Base-by-base conservation (phyloP, 1,140 invertebrate genomes). In the Rhyzopertha dominica region DNA sequence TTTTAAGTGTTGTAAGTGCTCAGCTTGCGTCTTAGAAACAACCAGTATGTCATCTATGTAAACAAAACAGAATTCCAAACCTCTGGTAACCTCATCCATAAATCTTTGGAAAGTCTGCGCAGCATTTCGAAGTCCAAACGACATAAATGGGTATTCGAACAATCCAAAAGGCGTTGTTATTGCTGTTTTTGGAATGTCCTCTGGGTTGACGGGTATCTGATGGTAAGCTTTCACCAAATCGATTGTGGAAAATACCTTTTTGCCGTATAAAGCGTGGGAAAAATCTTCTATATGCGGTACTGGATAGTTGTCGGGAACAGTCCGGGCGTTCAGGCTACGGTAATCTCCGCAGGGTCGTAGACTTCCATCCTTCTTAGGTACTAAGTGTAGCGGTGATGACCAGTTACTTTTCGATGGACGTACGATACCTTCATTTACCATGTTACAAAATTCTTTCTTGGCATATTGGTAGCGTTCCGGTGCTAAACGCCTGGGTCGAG, bases 161-260 rank as follows among this genome's bases (percentile, higher is more conserved):
- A 69, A 37, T 0, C 64, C 23, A 34, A 65, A 63, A n/a, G n/a
- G n/a, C n/a, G n/a, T n/a, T 1, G 53, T 60, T 3, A 68, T 58
- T 0, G 65, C 62, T 2, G 62, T 68, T 37, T 70, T 67, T n/a
- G 32, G 28, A 10, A 68, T 52, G 28, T 68, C 62, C 7, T 61
- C 53, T 10, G 24, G 19, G 5, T 40, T 41, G 0, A 69, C 53
- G 0, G 61, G 61, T 0, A 70, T 59, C 18, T 70, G 73, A 49
- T 66, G 65, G 47, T 72, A 79, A 0, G 74, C 75, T 19, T 53
- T 60, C 0, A 39, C 39, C 1, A 74, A 37, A 53, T 77, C 74
- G 1, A 78, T 36, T 2, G 51, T 59, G 0, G 61, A 58, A 41
- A 77, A 76, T 13, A 62, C 56, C 5, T 32, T 53, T 2, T 51